Evolutionary conservation across 2,797 vertebrate genomes (phyloP), one percentile per base, ranked within the genome.

Genomic region (Megalops cyprinoides): DNA sequence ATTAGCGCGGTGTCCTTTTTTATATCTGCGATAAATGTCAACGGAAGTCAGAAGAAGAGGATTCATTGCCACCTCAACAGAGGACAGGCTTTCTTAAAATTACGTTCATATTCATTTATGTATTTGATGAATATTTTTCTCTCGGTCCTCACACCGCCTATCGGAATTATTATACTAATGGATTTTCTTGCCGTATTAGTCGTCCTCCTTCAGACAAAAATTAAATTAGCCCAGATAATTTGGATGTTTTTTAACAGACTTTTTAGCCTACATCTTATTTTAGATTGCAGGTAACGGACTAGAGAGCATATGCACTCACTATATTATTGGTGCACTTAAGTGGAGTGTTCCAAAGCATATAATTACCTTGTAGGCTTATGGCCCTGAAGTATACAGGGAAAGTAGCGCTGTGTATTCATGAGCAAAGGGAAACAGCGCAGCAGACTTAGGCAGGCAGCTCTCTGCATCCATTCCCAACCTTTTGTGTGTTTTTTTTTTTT

Each of bases 261-360:
- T 89, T 90, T 91, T 67, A 90, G 89, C 84, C 79, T 79, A 42
- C 80, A 81, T 80, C 90, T 87, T 90, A 84, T 91, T 83, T 79
- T 78, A 80, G 80, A 79, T 94, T 94, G 93, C 93, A 95, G 95
- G 93, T 94, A 94, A 94, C 94, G 93, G 95, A 96, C 95, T 95
- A 94, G 93, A 95, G 94, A 92, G 94, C 91, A 90, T 87, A 89
- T 94, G 92, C 92, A 84, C 94, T 95, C 93, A 95, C 93, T 95
- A 91, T 94, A 96, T 96, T 97, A 96, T 96, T 96, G 95, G 94
- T 94, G 93, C 95, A 95, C 95, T 96, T 96, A 95, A 95, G 92
- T 96, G 95, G 95, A 96, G 96, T 96, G 95, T 95, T 95, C 90
- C 93, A 92, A 95, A 95, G 95, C 95, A 93, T 96, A 91, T 96